These are phyloP conservation scores for Hermodice carunculata DNA, from an alignment of 2,888 invertebrate species.

Conservation along the genomic window DNA sequence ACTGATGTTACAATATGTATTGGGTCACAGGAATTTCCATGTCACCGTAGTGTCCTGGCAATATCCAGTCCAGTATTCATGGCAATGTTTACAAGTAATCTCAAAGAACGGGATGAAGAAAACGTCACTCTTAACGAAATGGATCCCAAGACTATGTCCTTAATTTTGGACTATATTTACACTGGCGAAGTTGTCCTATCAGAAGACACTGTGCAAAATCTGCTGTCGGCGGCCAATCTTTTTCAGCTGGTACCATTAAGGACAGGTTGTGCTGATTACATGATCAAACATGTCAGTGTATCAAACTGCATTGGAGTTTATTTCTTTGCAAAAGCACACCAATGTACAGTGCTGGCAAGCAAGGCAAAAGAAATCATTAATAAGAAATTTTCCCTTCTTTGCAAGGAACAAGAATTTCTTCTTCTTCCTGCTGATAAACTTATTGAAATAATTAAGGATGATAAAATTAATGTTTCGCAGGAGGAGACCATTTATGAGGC, in stretches of 20 bases:
- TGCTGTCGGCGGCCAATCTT: constrained; percentile 66
- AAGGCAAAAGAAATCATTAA: constrained; percentile 57
- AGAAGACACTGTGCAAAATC: constrained; percentile 63
- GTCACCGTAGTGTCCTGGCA: constrained; percentile 65
- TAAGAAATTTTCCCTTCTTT: constrained; percentile 48
- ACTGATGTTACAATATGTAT: constrained; percentile 60
- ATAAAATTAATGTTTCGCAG: constrained; percentile 57
- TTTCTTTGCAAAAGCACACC: constrained; percentile 66
- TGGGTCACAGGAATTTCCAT: constrained; percentile 55
- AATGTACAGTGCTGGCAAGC: constrained; percentile 54
- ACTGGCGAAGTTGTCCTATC: constrained; percentile 56
- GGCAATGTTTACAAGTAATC: constrained; percentile 63
- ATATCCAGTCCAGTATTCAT: constrained; percentile 66
- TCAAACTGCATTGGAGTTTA: constrained; percentile 65
- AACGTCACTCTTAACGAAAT: constrained; percentile 60
- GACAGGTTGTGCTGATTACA: constrained; percentile 65
- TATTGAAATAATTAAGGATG: constrained; percentile 63
- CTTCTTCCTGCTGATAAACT: constrained; percentile 63
- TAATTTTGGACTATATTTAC: constrained; percentile 66
- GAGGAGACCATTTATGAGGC: constrained; percentile 65
- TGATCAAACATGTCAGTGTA: constrained; percentile 63
- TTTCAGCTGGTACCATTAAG: constrained; percentile 63
- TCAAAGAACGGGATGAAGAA: constrained; percentile 60
- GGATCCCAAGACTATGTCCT: constrained; percentile 55
- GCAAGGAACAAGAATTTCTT: constrained; percentile 61